phyloP scores from a whole-genome alignment of 2,888 invertebrate genomes.

The Nomada fabriciana region DNA sequence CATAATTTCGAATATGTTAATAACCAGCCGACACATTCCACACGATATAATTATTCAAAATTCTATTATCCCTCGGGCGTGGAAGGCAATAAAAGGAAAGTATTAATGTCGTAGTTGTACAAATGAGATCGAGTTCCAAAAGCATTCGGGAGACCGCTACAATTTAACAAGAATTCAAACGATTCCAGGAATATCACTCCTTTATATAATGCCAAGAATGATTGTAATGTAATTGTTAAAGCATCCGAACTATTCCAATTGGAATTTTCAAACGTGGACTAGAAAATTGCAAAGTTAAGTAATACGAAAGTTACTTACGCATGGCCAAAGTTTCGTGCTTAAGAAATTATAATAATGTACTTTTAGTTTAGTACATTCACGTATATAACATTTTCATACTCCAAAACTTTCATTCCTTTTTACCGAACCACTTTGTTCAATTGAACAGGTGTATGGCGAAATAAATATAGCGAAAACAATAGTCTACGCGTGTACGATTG shows the following conservation, averaged over 20 bases:
- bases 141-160: not conserved
- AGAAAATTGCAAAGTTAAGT: not conserved
- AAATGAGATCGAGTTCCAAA: not conserved
- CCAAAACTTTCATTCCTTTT: not conserved
- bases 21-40: too few species aligned
- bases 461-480: not conserved
- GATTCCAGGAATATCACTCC: not conserved
- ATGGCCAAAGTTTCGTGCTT: not conserved
- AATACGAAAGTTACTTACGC: constrained; percentile 2
- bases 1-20: not conserved
- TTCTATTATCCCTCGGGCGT: not conserved
- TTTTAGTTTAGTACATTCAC: too few species aligned
- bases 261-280: not conserved
- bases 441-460: too few species aligned
- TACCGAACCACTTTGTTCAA: not conserved
- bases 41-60: too few species aligned
- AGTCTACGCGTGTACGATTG: not conserved
- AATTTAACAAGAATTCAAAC: not conserved
- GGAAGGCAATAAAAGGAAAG: not conserved
- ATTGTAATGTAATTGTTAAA: not conserved
- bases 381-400: too few species aligned
- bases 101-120: not conserved
- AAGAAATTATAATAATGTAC: not conserved
- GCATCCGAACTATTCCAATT: constrained; percentile 6
- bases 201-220: not conserved